Base-by-base conservation (phyloP, 2,113 vertebrate species). In the Marcusenius ussheri region DNA sequence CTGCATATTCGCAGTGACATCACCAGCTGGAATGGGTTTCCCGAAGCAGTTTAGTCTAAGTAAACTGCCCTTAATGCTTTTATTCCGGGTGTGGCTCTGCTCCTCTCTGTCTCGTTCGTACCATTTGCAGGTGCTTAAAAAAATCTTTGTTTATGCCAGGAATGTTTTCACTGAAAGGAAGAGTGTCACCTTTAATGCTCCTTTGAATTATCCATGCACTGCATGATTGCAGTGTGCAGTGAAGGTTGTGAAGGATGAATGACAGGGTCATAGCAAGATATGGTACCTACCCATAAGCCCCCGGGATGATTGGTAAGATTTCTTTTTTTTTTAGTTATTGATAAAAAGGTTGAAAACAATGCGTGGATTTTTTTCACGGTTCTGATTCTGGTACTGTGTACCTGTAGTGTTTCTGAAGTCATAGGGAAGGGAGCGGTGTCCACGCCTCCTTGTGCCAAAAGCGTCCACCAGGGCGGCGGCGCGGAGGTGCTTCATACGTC, bases 21-120 rank as follows among this genome's bases (percentile, higher is more conserved):
- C 90, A 91, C 88, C 88, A 91, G 49, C 88, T 91, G 88, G 77
- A 89, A 21, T 9, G 31, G 58, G 35, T 39, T 49, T 58, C 51
- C 10, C 83, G 84, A 83, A 91, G 53, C 35, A 49, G 80, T 70
- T 91, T 89, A 86, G 56, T 89, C 90, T 89, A 19, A 62, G 10
- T 66, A 47, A 53, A 62, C 31, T 51, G 6, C 56, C 50, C 42
- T 15, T 83, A 56, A 62, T 45, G 49, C 89, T 47, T 31, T 89
- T 47, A 27, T 47, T 45, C 31, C 21, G 24, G 77, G 77, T 84
- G 89, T 56, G 80, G 77, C 39, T 9, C 2, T 6, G 89, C 6
- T 51, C 7, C 24, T 11, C 50, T 19, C 47, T 24, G 49, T 83
- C 27, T 53, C n/a, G 11, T 27, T 39, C n/a, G 3, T 51, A 47